A percentile compares a stretch with the other conserved stretches of the same genome.
Evolutionary conservation across 2,888 invertebrate genomes (phyloP).

Genomic region (Cerceris ruficornis): DNA sequence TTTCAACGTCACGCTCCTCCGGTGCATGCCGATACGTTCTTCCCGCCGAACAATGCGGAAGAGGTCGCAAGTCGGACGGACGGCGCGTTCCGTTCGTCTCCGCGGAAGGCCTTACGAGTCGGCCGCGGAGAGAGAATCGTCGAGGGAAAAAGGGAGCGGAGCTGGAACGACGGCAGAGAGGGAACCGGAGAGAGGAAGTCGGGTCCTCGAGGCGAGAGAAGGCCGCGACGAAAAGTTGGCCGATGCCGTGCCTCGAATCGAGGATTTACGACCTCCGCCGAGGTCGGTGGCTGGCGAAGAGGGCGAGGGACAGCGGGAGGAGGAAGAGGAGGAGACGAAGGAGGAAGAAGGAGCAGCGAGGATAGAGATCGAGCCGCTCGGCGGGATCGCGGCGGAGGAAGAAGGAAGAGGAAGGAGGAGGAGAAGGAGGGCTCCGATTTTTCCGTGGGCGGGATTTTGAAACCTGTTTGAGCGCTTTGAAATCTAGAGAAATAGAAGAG

Average conservation of each 20-base stretch:
- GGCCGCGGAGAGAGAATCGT: too few species aligned
- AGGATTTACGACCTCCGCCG: constrained; percentile 59
- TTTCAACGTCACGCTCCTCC: constrained; percentile 25
- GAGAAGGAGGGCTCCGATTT: constrained; percentile 70
- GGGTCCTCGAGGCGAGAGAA: background rate
- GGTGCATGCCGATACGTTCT: constrained; percentile 9
- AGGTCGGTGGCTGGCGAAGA: constrained; percentile 26
- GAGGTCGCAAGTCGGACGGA: constrained; percentile 24
- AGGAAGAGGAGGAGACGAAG: constrained; percentile 23
- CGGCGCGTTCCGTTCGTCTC: constrained; percentile 1
- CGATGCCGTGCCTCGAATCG: constrained; percentile 48
- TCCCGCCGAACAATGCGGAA: constrained; percentile 42
- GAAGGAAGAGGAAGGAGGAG: constrained; percentile 18
- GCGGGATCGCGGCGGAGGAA: constrained; percentile 1
- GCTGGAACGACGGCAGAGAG: background rate
- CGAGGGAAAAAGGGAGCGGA: background rate
- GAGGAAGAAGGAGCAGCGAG: constrained; percentile 15
- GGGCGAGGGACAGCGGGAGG: background rate
- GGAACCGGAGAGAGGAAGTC: background rate
- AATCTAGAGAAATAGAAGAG: constrained; percentile 77
- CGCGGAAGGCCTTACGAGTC: background rate
- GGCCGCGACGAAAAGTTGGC: constrained; percentile 64
- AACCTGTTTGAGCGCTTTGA: constrained; percentile 81
- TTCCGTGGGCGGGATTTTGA: constrained; percentile 81
- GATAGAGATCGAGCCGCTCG: constrained; percentile 13